Conservation (phyloP, 2,888 invertebrate genomes). For the Conomelus anceps region DNA sequence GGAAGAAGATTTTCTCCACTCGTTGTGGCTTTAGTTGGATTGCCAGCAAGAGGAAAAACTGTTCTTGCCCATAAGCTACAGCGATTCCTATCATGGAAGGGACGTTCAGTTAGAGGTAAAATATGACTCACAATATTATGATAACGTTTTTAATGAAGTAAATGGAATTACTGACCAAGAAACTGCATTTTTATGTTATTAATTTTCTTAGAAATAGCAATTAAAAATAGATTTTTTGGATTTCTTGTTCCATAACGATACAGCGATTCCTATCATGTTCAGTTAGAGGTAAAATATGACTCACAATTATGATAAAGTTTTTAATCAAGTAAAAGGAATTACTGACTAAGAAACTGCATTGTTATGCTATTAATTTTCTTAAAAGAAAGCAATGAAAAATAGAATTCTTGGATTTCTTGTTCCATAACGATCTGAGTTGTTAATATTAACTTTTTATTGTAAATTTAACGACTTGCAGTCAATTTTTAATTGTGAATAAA, state of each 20-base stretch:
- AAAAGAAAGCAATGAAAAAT: too few species aligned
- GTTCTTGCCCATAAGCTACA: conserved; percentile 81
- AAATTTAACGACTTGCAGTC: too few species aligned
- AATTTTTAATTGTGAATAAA: too few species aligned
- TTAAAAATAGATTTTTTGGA: too few species aligned
- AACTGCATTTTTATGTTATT: background rate
- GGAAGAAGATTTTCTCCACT: conserved; percentile 56
- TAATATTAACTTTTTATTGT: too few species aligned
- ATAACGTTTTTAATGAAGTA: background rate
- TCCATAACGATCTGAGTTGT: too few species aligned
- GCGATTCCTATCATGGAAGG: conserved; percentile 86
- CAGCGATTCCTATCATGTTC: conserved; percentile 80
- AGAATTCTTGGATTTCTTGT: too few species aligned
- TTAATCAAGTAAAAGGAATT: too few species aligned
- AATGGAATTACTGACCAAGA: background rate
- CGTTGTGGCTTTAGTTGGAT: conserved; percentile 80
- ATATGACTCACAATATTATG: conserved; percentile 3
- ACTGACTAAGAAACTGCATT: background rate
- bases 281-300: conserved; percentile 58
- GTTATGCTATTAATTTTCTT: background rate
- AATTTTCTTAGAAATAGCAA: too few species aligned
- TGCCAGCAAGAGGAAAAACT: conserved; percentile 90
- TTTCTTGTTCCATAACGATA: too few species aligned
- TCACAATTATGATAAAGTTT: background rate
- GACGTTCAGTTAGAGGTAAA: conserved; percentile 73